These are phyloP conservation scores for Lithophane semibrunnea DNA, from an alignment of 2,888 invertebrate genomes.

Conservation along the genomic window DNA sequence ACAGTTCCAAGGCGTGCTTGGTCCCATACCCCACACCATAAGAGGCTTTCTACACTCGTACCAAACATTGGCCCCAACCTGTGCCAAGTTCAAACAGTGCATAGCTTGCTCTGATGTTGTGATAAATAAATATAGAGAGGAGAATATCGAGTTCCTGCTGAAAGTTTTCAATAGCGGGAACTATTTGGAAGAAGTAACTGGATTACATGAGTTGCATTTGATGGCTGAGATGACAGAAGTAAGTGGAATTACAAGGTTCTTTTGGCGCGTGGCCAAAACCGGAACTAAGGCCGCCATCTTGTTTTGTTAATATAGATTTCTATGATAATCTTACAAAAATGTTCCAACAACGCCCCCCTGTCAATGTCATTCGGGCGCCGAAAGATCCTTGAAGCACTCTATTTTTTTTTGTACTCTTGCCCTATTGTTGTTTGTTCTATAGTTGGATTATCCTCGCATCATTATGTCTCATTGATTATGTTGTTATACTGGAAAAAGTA, in stretches of 20 bases:
- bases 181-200: conserved; percentile 96
- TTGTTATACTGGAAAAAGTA: no score
- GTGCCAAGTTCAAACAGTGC: conserved; percentile 96
- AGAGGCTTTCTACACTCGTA: conserved; percentile 97
- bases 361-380: not conserved
- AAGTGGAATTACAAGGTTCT: conserved; percentile 14
- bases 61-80: conserved; percentile 95
- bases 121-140: conserved; percentile 79
- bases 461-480: not conserved
- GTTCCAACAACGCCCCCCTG: not conserved
- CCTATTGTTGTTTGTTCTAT: not conserved
- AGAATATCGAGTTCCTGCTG: conserved; percentile 93
- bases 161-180: conserved; percentile 95
- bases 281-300: not conserved
- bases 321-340: not conserved
- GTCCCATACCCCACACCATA: conserved; percentile 97
- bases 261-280: not conserved
- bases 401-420: not conserved
- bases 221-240: conserved; percentile 90
- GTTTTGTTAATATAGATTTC: not conserved
- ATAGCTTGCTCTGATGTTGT: conserved; percentile 96
- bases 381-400: not conserved
- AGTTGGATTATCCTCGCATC: not conserved
- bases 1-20: conserved; percentile 92
- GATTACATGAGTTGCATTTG: conserved; percentile 92